These are phyloP conservation scores for Ophraella communa DNA, from an alignment of 2,888 invertebrate species.

Conservation along the genomic window DNA sequence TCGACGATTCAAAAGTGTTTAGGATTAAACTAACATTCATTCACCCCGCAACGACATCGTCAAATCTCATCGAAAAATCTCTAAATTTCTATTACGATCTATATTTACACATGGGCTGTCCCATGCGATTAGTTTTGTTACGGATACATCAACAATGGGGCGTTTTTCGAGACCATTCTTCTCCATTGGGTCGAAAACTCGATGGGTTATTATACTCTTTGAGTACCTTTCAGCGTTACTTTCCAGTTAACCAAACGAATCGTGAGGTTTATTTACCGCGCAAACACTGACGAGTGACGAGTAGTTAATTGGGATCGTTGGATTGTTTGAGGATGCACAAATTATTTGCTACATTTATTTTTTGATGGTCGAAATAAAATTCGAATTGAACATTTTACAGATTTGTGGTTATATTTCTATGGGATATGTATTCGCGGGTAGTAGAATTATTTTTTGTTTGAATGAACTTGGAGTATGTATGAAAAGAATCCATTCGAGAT, in stretches of 20 bases:
- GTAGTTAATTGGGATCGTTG: not conserved
- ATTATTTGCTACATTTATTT: conserved; percentile 36
- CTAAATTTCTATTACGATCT: conserved; percentile 39
- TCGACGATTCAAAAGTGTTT: conserved; percentile 43
- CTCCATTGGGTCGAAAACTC: conserved; percentile 44
- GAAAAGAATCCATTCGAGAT: too few species aligned
- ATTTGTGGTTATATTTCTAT: conserved; percentile 31
- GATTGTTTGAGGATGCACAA: conserved; percentile 12
- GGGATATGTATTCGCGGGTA: conserved; percentile 1
- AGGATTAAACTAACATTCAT: conserved; percentile 41
- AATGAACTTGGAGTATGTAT: not conserved
- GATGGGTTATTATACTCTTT: conserved; percentile 34
- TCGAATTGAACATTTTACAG: conserved; percentile 17
- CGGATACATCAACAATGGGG: conserved; percentile 51
- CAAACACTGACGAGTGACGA: too few species aligned
- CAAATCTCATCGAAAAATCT: conserved; percentile 26
- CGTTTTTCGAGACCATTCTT: conserved; percentile 45
- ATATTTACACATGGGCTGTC: conserved; percentile 56
- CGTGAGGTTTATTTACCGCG: not conserved
- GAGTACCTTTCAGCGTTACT: conserved; percentile 24
- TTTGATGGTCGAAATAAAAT: conserved; percentile 24
- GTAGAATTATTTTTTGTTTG: not conserved
- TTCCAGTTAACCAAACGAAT: conserved; percentile 9
- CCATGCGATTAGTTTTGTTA: conserved; percentile 55
- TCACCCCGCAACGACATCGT: conserved; percentile 21